A percentile compares a stretch with the other conserved stretches of the same genome.
phyloP scores from a whole-genome alignment of 2,797 vertebrate species.

The Sphenopsis melanotis region DNA sequence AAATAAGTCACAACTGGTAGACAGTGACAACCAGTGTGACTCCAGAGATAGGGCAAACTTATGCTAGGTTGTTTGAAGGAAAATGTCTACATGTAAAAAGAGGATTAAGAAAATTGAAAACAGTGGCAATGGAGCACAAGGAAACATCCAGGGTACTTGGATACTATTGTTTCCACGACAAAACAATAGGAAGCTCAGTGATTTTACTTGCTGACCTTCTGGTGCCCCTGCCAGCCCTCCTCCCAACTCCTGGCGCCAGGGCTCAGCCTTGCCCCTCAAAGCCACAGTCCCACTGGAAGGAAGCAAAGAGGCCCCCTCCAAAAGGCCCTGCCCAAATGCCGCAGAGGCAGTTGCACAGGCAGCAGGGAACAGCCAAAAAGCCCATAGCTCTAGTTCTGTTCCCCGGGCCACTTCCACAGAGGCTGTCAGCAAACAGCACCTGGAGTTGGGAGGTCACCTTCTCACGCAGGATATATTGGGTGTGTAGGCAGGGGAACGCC shows the following conservation, averaged over 20 bases:
- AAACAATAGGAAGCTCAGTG: background rate
- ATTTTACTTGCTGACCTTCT: background rate
- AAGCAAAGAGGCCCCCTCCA: background rate
- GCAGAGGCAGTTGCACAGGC: background rate
- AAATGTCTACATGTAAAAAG: background rate
- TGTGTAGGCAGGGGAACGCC: background rate
- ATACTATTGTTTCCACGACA: background rate
- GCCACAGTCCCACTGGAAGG: background rate
- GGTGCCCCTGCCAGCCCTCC: background rate
- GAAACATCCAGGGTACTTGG: background rate
- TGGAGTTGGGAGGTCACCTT: background rate
- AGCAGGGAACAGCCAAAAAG: background rate
- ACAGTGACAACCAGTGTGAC: background rate
- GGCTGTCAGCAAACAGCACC: background rate
- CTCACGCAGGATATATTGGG: rapidly evolving
- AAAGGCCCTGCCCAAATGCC: background rate
- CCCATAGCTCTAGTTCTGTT: background rate
- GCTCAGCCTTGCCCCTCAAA: background rate
- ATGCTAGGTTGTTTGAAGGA: background rate
- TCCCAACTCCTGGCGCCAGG: background rate
- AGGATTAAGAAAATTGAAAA: background rate
- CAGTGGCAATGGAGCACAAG: background rate
- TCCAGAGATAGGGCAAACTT: background rate
- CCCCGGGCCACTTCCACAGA: background rate
- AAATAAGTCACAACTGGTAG: background rate